A percentile compares a stretch with the other conserved stretches of the same genome.
Conservation (phyloP, 1,140 invertebrate genomes). For the Campoletis sonorensis region DNA sequence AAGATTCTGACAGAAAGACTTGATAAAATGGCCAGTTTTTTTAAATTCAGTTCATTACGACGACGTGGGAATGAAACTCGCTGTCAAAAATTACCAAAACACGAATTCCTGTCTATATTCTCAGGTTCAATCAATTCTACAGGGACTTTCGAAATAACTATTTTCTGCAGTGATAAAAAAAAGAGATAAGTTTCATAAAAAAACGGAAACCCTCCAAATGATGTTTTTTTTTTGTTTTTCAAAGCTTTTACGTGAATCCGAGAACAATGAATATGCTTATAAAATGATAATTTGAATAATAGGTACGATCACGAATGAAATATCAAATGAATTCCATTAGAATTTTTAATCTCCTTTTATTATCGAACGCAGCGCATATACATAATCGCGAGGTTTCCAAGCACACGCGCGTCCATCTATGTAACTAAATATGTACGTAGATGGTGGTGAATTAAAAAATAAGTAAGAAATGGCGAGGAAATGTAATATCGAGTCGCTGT, state of each 20-base stretch:
- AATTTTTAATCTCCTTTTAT: slow-evolving; percentile 18
- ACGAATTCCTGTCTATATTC: no score
- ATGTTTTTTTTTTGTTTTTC: no score
- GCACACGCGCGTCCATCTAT: neutral
- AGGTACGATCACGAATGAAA: neutral
- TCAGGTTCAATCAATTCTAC: no score
- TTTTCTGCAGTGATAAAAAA: no score
- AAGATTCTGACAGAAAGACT: neutral
- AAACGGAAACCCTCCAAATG: no score
- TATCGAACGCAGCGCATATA: slow-evolving; percentile 1
- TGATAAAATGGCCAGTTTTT: no score
- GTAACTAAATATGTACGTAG: neutral
- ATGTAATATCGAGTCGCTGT: slow-evolving; percentile 46
- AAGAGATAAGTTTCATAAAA: no score
- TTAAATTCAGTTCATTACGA: no score
- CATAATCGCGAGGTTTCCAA: neutral
- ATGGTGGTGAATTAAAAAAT: slow-evolving; percentile 39
- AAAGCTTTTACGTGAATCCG: neutral
- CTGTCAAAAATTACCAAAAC: no score
- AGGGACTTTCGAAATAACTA: no score
- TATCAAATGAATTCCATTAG: neutral
- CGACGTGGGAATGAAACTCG: neutral
- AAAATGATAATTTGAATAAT: neutral
- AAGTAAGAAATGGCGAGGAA: slow-evolving; percentile 36
- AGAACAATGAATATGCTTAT: neutral